Base-by-base conservation (phyloP, 2,797 vertebrate genomes). In the Atherinosoma microstoma region DNA sequence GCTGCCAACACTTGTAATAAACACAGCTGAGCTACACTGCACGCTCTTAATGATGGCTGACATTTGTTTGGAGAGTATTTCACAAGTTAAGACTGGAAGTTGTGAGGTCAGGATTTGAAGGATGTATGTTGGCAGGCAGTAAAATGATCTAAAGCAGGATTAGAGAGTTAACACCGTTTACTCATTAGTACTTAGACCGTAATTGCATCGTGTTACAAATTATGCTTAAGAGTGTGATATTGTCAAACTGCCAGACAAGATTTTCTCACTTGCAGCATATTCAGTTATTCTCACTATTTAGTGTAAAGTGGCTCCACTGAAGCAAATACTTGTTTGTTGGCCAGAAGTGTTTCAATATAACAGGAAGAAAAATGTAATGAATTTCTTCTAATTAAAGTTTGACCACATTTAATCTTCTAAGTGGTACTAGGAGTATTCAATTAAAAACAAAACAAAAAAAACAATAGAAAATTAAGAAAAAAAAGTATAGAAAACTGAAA, bases 201-300 rank as follows among this genome's bases (percentile, higher is more conserved):
- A 84, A 89, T 92, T 88, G 89, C 85, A 82, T 51, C 15, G 18
- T 71, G 79, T 78, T 76, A 83, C 62, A 83, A 87, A 87, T 84
- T 68, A 81, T 61, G 59, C 67, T 87, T 78, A 64, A 89, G 70
- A 79, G 73, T 77, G 79, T 78, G 67, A 84, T 82, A 63, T 45
- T 84, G 87, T 89, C 84, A 87, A 65, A 66, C 67, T 83, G 79
- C 81, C 86, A 90, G 78, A 34, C 42, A 56, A 65, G 71, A 81
- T 56, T 86, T 63, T 83, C 80, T 78, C 73, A 82, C 47, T 20
- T 54, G 67, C 20, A 65, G 79, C 66, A 73, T 61, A 57, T 79
- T 83, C 34, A 40, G 29, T 45, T 67, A 54, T 42, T 62, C 65
- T 73, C 64, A 47, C 47, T 59, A 64, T 84, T 73, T 61, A 62